Evolutionary conservation across 2,113 vertebrate genomes (phyloP).

Genomic region (Piaya cayana): DNA sequence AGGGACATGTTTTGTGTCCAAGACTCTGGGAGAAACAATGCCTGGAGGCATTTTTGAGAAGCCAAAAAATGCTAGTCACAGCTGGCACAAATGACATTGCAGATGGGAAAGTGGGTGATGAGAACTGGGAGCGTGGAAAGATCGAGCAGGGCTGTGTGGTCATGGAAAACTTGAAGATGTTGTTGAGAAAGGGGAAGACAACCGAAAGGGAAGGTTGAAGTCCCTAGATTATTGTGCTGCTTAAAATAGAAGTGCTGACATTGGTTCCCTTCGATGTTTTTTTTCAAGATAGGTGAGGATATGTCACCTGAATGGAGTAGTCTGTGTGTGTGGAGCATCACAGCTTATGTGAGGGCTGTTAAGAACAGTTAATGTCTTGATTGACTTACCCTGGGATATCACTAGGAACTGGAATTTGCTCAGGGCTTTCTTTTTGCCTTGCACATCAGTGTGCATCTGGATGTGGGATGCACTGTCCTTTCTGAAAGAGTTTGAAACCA

Average conservation of each 20-base stretch:
- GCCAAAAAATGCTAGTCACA: slow-evolving; percentile 28
- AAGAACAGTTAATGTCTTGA: background rate
- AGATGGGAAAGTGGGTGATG: slow-evolving; percentile 49
- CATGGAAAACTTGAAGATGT: background rate
- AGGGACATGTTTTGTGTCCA: background rate
- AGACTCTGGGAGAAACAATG: slow-evolving; percentile 19
- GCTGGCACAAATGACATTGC: slow-evolving; percentile 34
- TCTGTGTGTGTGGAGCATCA: background rate
- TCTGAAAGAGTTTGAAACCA: background rate
- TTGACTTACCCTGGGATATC: background rate
- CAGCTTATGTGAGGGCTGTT: background rate
- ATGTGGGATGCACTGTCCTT: background rate
- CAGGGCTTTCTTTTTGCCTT: background rate
- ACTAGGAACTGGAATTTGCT: background rate
- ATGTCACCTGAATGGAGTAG: background rate
- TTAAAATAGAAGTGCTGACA: background rate
- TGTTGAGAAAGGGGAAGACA: background rate
- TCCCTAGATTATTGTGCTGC: background rate
- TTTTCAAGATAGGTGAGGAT: background rate
- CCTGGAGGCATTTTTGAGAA: background rate
- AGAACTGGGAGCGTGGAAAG: background rate
- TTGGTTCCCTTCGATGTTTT: background rate
- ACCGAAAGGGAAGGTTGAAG: background rate
- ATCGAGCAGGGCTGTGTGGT: background rate
- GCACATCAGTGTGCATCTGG: background rate